A percentile compares a stretch with the other conserved stretches of the same genome.
Evolutionary conservation across 2,797 vertebrate species (phyloP).

Genomic region (Spea hammondii): DNA sequence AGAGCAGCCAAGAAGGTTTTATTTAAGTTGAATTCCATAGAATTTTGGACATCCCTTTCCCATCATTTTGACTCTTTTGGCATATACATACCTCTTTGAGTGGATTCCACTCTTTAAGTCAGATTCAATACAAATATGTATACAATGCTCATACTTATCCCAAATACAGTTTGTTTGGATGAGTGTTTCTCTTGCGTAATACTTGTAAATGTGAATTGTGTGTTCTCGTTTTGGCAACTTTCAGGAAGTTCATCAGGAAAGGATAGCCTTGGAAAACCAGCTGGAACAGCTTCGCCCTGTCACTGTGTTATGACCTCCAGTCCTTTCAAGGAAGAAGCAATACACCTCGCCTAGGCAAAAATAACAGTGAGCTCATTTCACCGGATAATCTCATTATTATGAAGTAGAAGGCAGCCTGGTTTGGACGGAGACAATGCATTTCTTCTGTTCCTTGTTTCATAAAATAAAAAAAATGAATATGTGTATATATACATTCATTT

Average conservation of each 20-base stretch:
- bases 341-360: constrained; percentile 44
- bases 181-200: too few relatives aligned
- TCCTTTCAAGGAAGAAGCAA: fast-evolving
- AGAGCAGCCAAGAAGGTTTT: too few relatives aligned
- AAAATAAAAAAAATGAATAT: not conserved
- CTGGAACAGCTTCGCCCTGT: constrained; percentile 87
- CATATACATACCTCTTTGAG: too few relatives aligned
- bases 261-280: constrained; percentile 89
- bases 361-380: constrained; percentile 30
- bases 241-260: constrained; percentile 89
- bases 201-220: constrained; percentile 12
- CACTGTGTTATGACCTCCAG: constrained; percentile 75
- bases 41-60: too few relatives aligned
- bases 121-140: too few relatives aligned
- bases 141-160: too few relatives aligned
- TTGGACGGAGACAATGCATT: constrained; percentile 11
- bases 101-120: too few relatives aligned
- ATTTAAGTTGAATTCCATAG: too few relatives aligned
- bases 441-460: not conserved
- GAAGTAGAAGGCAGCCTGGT: constrained; percentile 39
- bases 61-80: too few relatives aligned
- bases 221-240: constrained; percentile 48
- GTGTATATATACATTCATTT: too few relatives aligned
- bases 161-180: too few relatives aligned
- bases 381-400: constrained; percentile 49